Evolutionary conservation across 2,888 invertebrate genomes (phyloP).

Genomic region (Entomobrya multifasciata): DNA sequence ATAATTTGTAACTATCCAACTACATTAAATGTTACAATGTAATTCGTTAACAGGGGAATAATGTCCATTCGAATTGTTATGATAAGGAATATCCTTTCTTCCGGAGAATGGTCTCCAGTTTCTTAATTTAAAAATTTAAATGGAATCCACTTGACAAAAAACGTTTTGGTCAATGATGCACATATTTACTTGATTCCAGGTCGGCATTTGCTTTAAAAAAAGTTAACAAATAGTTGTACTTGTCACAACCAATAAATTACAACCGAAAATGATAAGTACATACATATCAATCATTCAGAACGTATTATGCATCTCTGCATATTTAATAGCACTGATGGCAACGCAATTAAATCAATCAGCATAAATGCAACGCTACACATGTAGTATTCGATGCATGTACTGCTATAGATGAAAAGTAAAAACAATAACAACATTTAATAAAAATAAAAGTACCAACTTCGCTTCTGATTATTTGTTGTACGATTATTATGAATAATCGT

Average conservation of each 20-base stretch:
- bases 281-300: slow-evolving; percentile 24
- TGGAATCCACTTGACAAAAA: too few relatives aligned
- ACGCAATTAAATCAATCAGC: background rate
- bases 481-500: too few relatives aligned
- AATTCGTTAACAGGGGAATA: too few relatives aligned
- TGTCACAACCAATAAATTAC: slow-evolving; percentile 9
- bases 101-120: too few relatives aligned
- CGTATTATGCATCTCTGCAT: background rate
- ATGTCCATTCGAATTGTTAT: too few relatives aligned
- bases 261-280: background rate
- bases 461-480: too few relatives aligned
- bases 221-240: background rate
- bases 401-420: background rate
- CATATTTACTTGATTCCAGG: background rate
- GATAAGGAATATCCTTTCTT: too few relatives aligned
- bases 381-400: background rate
- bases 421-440: background rate
- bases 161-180: too few relatives aligned
- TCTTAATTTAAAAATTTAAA: too few relatives aligned
- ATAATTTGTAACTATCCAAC: too few relatives aligned
- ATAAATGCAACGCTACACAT: background rate
- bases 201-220: background rate
- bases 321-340: background rate
- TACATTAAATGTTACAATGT: too few relatives aligned
- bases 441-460: too few relatives aligned